Evolutionary conservation across 1,140 invertebrate genomes (phyloP).

Genomic region (Heterodera carotae): DNA sequence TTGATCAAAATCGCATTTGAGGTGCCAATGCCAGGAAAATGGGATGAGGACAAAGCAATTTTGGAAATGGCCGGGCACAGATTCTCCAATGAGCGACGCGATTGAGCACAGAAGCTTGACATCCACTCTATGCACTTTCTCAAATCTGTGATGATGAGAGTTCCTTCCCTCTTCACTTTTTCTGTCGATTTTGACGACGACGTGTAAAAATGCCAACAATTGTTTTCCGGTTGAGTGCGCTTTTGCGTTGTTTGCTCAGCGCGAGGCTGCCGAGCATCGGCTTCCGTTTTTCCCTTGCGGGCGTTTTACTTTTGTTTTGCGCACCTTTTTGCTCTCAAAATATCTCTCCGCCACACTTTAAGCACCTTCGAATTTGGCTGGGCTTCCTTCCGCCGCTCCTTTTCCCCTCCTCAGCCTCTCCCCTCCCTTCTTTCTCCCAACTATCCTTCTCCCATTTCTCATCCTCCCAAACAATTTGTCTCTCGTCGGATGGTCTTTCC

Average conservation of each 20-base stretch:
- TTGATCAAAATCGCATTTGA: no score
- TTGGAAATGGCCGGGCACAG: slow-evolving; percentile 30
- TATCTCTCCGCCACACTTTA: no score
- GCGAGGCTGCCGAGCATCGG: no score
- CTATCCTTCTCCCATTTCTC: not conserved
- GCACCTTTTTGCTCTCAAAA: no score
- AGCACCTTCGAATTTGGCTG: no score
- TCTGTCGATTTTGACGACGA: not conserved
- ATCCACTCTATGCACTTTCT: not conserved
- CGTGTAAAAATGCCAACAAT: not conserved
- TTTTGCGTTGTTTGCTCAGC: no score
- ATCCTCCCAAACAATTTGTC: no score
- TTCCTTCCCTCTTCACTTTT: not conserved
- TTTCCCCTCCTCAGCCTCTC: no score
- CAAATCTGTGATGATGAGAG: not conserved
- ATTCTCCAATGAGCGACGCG: slow-evolving; percentile 32
- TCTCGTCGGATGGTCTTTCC: no score
- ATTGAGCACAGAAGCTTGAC: slow-evolving; percentile 17
- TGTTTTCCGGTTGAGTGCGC: not conserved
- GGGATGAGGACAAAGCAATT: slow-evolving; percentile 63
- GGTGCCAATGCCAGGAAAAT: slow-evolving; percentile 64
- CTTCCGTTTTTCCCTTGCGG: no score
- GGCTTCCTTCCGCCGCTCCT: no score
- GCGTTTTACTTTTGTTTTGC: no score
- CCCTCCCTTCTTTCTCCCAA: not conserved